Base-by-base conservation (phyloP, 2,113 vertebrate genomes). In the Myxocyprinus asiaticus region DNA sequence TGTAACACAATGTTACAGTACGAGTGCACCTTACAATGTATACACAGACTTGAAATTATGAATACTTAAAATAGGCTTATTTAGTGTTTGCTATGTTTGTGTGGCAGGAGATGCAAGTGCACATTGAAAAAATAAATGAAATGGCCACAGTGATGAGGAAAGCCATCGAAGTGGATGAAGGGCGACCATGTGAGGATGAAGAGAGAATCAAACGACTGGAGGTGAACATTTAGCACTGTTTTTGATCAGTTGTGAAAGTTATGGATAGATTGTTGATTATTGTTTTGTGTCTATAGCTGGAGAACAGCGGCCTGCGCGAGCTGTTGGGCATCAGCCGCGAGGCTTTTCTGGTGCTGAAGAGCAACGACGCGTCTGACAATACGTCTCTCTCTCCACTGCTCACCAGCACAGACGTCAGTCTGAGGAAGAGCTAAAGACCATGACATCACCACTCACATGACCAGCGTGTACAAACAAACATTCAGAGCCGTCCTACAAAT, bases 81-180 rank as follows among this genome's bases (percentile, higher is more conserved):
- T 1, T 33, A 33, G 22, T 33, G 15, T 61, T 73, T 6, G 15
- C 2, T 22, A 4, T 66, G 6, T 59, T 45, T 44, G 82, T 33
- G 33, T 33, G 22, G 3, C 77, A 99, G 97, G 96, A 99, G 86
- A 91, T 99, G 85, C 96, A 97, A 81, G 94, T 92, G 6, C 98
- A 99, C 1, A 93, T 97, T 87, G 96, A 99, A 88, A 98, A 99
- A 84, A 98, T 99, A 47, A 95, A 95, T 3, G 98, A 99, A 88
- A 99, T 99, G 98, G 96, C 97, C 22, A 96, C 96, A 0, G 97
- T 99, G 2, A 99, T 99, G 96, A 95, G 92, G 81, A 97, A 94
- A 83, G 98, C 98, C 5, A 96, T 99, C 71, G 96, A 99, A 84
- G 92, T 98, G 44, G 97, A 99, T 4, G 98, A 98, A 48, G 95